Evolutionary conservation across 64 coral and sea anemone genomes (phyloP).

Genomic region (Actinia tenebrosa): DNA sequence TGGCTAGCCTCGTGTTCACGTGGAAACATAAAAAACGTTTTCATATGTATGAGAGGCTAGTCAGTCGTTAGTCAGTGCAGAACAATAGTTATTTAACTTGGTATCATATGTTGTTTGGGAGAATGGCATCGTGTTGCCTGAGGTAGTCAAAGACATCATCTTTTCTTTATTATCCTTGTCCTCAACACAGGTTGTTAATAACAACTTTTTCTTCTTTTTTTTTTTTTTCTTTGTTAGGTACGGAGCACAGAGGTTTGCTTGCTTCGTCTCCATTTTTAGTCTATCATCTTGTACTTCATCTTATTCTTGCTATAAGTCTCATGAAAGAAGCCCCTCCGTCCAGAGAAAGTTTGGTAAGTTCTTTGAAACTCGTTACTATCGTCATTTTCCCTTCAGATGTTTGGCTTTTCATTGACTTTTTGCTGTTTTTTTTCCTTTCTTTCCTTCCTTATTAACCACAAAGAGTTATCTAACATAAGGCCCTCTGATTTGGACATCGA

Average conservation of each 20-base stretch:
- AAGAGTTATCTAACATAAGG: too few relatives aligned
- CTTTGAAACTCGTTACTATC: neutral
- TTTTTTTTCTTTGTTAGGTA: neutral
- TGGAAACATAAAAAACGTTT: too few relatives aligned
- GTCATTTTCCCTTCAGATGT: neutral
- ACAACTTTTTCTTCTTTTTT: neutral
- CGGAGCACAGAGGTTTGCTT: neutral
- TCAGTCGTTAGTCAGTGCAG: too few relatives aligned
- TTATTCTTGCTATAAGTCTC: conserved; percentile 31
- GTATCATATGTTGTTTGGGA: too few relatives aligned
- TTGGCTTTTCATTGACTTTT: neutral
- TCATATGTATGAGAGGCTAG: too few relatives aligned
- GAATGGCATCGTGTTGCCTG: too few relatives aligned
- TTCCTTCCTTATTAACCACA: too few relatives aligned
- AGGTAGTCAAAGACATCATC: neutral
- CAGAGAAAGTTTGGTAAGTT: conserved; percentile 47
- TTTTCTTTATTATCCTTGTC: neutral
- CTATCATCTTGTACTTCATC: conserved; percentile 38
- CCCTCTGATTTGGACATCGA: too few relatives aligned
- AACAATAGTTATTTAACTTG: too few relatives aligned
- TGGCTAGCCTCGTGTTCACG: too few relatives aligned
- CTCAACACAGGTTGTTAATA: neutral
- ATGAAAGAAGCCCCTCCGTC: conserved; percentile 20
- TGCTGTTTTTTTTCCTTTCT: neutral
- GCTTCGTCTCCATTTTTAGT: conserved; percentile 13